These are phyloP conservation scores for Ectropis crepuscularia DNA, from an alignment of 2,888 invertebrate genomes.

Conservation along the genomic window DNA sequence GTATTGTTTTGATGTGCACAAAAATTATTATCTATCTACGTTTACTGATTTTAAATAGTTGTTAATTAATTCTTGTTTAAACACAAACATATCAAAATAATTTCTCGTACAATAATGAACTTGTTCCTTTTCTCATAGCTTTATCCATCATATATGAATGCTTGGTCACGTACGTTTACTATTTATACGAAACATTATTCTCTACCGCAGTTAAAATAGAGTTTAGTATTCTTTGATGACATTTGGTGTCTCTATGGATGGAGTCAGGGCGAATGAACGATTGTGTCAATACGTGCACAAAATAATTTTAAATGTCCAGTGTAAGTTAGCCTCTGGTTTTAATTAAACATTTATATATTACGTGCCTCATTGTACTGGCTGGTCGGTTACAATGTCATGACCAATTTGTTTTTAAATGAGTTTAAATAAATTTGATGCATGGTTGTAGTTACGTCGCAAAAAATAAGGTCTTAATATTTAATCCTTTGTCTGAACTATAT, in stretches of 20 bases:
- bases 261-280: conserved; percentile 64
- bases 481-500: conserved; percentile 19
- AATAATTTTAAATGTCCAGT: conserved; percentile 53
- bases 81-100: conserved; percentile 8
- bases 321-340: conserved; percentile 39
- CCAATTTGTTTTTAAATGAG: conserved; percentile 58
- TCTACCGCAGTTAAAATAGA: conserved; percentile 23
- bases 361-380: conserved; percentile 41
- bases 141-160: conserved; percentile 53
- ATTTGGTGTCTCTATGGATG: conserved; percentile 46
- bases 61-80: not conserved
- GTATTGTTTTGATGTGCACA: too few relatives aligned
- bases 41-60: too few relatives aligned
- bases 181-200: conserved; percentile 26
- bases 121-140: conserved; percentile 50
- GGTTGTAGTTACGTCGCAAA: conserved; percentile 21
- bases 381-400: conserved; percentile 53
- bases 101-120: conserved; percentile 49
- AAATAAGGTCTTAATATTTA: conserved; percentile 19
- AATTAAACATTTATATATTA: conserved; percentile 36
- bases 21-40: too few relatives aligned
- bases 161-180: conserved; percentile 49
- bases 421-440: conserved; percentile 37
- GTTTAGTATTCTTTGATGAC: conserved; percentile 35
- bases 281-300: conserved; percentile 66